Percentiles rank a stretch among this genome's conserved stretches.
These are phyloP conservation scores for Phaedon cochleariae DNA, from an alignment of 2,888 invertebrate genomes.

Conservation along the genomic window DNA sequence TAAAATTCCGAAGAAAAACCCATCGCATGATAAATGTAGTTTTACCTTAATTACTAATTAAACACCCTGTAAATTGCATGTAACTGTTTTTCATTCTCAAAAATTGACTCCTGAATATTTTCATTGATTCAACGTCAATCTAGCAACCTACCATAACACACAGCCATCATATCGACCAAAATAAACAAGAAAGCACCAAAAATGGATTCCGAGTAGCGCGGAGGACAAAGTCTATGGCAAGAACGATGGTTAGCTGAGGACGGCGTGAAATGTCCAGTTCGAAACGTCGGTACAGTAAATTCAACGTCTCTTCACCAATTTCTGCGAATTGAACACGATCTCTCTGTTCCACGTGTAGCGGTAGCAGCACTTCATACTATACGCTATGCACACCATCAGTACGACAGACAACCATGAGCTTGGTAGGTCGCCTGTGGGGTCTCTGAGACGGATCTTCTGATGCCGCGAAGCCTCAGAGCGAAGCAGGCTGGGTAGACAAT, in stretches of 20 bases:
- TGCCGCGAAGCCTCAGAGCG: no score
- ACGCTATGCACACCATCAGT: conserved; percentile 57
- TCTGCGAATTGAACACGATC: conserved; percentile 92
- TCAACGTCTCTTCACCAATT: conserved; percentile 93
- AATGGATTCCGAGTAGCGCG: no score
- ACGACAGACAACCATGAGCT: conserved; percentile 53
- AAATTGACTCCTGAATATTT: neutral
- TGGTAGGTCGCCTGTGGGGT: neutral
- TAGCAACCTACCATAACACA: conserved; percentile 59
- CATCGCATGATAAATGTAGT: no score
- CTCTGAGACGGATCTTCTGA: no score
- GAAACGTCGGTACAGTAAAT: conserved; percentile 7
- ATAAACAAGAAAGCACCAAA: no score
- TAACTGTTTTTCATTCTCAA: no score
- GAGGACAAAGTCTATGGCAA: conserved; percentile 30
- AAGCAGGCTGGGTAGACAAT: no score
- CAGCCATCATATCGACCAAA: conserved; percentile 52
- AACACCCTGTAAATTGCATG: no score
- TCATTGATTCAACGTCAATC: neutral
- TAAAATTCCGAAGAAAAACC: no score
- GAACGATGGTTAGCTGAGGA: conserved; percentile 34
- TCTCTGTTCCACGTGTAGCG: conserved; percentile 92
- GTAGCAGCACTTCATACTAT: conserved; percentile 80
- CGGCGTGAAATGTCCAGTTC: conserved; percentile 44
- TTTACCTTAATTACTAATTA: no score